A percentile compares a stretch with the other conserved stretches of the same genome.
Evolutionary conservation across 2,113 vertebrate species (phyloP).

Genomic region (Dipodomys ordii): DNA sequence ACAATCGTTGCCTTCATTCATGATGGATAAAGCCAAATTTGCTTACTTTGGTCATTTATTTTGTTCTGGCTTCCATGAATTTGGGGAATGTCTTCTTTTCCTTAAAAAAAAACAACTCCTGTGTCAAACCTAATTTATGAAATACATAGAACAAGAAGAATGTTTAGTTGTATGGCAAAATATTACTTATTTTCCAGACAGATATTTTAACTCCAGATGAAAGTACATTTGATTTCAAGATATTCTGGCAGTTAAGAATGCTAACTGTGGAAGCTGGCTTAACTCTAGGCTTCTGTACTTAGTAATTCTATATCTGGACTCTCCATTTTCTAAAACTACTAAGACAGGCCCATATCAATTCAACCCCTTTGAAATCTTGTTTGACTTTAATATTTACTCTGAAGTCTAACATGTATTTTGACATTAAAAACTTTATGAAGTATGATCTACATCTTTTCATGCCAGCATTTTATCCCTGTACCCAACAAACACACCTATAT

Average conservation of each 20-base stretch:
- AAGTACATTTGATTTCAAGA: background rate
- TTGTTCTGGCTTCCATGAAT: background rate
- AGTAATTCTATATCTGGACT: background rate
- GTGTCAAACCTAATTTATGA: background rate
- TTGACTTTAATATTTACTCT: background rate
- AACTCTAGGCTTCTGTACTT: background rate
- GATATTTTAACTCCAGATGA: background rate
- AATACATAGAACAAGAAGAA: background rate
- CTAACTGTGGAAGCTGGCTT: background rate
- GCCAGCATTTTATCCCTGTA: too few species aligned
- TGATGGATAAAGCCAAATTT: background rate
- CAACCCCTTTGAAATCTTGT: constrained; percentile 20
- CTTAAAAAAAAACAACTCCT: background rate
- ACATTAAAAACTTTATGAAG: background rate
- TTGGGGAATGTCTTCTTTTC: background rate
- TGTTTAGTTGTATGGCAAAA: background rate
- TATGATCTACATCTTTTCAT: too few species aligned
- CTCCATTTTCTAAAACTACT: background rate
- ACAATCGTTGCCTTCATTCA: too few species aligned
- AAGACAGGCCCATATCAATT: background rate
- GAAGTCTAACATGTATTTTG: background rate
- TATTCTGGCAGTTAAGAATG: background rate
- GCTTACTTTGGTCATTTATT: background rate
- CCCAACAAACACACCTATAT: background rate
- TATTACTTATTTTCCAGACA: background rate